Evolutionary conservation across 2,888 invertebrate species (phyloP), one percentile per base, ranked within the genome.

Genomic region (Tanypteryx hageni): DNA sequence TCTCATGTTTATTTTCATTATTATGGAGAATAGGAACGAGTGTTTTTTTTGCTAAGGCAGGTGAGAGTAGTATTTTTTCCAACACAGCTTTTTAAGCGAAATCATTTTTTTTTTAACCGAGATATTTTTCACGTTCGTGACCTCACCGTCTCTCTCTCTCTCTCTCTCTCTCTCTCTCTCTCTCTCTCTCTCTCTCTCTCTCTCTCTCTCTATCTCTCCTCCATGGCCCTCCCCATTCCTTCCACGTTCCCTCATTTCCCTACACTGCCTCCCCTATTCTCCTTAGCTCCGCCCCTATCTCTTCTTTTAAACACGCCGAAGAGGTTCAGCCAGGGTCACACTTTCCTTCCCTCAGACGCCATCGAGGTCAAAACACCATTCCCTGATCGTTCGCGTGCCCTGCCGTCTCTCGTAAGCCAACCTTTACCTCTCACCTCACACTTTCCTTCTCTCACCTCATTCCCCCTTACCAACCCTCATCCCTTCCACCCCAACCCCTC

Each of bases 371-470:
- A 58, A 59, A 59, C 31, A 61, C 86, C 82, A 82, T 82, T 82
- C 82, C 44, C 18, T 22, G 85, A 85, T 85, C 27, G 86, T 31
- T 31, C 61, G 86, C 86, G 86, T 86, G 86, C 61, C 58, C 31
- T 61, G 61, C 27, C 85, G 85, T 27, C 8, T 18, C 82, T 44
- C 31, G 11, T 14, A 10, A 14, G 31, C 31, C 14, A 13, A 14
- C 14, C 82, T 44, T 31, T n/a, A 27, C 10, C 11, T 44, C 10
- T 3, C 10, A 4, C 81, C 11, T 44, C 10, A 10, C 10, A 4
- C 81, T n/a, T n/a, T 4, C 64, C 18, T n/a, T 92, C 84, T 92
- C 92, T 92, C 85, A n/a, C 22, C 91, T 68, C 76, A 16, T 91
- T 92, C 58, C 82, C 81, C 89, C 92, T 64, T 56, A 92, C 85